phyloP scores from a whole-genome alignment of 2,113 vertebrate species.

The Sylvicapra grimmia region DNA sequence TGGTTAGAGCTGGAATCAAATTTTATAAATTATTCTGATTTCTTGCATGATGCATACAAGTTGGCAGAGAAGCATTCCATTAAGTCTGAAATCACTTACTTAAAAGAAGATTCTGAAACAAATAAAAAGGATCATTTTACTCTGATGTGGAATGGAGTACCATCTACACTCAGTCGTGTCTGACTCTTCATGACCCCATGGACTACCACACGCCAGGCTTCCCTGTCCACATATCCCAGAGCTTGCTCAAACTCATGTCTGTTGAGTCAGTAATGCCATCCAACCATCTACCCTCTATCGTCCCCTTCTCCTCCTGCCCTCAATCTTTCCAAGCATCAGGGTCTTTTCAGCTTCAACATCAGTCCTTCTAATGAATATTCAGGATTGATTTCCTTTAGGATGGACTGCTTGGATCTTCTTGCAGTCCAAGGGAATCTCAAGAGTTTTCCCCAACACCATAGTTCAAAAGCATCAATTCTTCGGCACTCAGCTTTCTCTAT shows the following conservation, averaged over 20 bases:
- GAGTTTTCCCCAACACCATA: not conserved
- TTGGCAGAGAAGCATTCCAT: not conserved
- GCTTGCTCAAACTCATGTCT: not conserved
- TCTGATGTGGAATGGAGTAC: not conserved
- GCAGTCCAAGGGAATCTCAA: not conserved
- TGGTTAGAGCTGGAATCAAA: not conserved
- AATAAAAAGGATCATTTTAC: not conserved
- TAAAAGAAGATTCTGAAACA: not conserved
- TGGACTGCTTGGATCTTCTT: not conserved
- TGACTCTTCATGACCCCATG: not conserved
- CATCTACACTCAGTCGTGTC: not conserved
- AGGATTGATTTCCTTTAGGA: not conserved
- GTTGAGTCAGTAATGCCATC: not conserved
- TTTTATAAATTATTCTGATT: slow-evolving; percentile 5
- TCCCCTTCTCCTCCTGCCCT: not conserved
- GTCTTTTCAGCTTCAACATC: not conserved
- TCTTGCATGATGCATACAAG: not conserved
- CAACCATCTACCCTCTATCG: not conserved
- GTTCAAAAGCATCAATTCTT: not conserved
- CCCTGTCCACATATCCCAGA: not conserved
- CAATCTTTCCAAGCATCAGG: not conserved
- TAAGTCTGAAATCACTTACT: slow-evolving; percentile 12
- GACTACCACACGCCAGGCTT: not conserved
- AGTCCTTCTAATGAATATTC: not conserved
- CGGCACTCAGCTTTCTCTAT: not conserved